These are phyloP conservation scores for Cromileptes altivelis DNA, from an alignment of 2,113 vertebrate genomes.

Conservation along the genomic window DNA sequence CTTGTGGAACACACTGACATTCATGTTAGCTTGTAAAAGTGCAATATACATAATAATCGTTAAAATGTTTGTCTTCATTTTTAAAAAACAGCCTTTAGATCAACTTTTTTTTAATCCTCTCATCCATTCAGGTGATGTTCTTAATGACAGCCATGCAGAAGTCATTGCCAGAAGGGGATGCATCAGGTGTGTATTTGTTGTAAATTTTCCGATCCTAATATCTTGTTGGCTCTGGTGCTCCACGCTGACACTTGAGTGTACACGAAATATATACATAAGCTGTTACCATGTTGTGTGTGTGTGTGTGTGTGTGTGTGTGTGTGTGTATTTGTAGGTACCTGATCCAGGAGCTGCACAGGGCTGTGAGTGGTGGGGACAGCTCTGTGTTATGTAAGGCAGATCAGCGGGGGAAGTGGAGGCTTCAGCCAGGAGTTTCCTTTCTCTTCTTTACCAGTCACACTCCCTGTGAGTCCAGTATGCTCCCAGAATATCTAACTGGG, in stretches of 20 bases:
- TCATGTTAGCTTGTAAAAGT: background rate
- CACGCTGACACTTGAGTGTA: too few relatives aligned
- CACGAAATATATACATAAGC: too few relatives aligned
- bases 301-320: conserved; percentile 32
- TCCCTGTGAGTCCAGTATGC: conserved; percentile 88
- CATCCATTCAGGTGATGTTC: conserved; percentile 87
- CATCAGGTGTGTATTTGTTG: conserved; percentile 84
- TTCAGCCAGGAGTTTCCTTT: conserved; percentile 86
- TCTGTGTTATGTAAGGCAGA: conserved; percentile 86
- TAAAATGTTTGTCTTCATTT: background rate
- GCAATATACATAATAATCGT: background rate
- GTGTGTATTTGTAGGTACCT: conserved; percentile 88
- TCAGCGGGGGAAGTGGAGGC: conserved; percentile 87
- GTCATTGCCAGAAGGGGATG: conserved; percentile 93
- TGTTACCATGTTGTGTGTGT: background rate
- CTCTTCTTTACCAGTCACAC: conserved; percentile 96
- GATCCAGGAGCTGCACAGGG: conserved; percentile 87
- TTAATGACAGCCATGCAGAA: conserved; percentile 98
- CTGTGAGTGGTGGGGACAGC: conserved; percentile 72
- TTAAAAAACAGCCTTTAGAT: background rate
- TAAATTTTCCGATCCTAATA: background rate
- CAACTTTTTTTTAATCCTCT: background rate
- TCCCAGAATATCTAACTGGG: background rate
- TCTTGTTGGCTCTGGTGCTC: background rate
- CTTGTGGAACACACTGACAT: background rate